These are phyloP conservation scores for Sebastes diploproa DNA, from an alignment of 2,797 vertebrate genomes.

Conservation along the genomic window DNA sequence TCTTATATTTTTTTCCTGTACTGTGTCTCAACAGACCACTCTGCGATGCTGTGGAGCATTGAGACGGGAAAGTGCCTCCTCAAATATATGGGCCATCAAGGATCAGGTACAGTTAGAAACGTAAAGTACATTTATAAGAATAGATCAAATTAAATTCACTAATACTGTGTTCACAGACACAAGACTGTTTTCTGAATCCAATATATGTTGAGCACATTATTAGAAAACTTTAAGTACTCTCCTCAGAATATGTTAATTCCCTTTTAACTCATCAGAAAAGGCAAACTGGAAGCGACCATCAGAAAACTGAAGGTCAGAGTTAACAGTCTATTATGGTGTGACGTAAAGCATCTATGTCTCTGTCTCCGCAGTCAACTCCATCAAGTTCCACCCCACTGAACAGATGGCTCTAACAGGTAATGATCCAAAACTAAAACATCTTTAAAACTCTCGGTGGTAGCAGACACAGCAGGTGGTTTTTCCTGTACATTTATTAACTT, in stretches of 20 bases:
- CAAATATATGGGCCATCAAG: conserved; percentile 94
- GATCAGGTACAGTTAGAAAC: conserved; percentile 86
- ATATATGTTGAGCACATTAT: neutral
- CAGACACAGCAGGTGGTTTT: no score
- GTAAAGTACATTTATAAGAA: no score
- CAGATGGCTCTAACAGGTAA: conserved; percentile 96
- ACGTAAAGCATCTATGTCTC: neutral
- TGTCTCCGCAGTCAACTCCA: conserved; percentile 93
- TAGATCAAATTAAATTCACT: neutral
- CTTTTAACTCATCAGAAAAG: neutral
- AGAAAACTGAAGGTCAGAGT: neutral
- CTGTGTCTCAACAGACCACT: conserved; percentile 86
- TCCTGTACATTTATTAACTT: fast-evolving
- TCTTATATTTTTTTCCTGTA: neutral
- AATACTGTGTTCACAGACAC: neutral
- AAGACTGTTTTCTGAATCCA: neutral
- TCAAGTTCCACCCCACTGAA: conserved; percentile 97
- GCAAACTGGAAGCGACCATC: neutral
- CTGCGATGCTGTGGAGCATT: conserved; percentile 97
- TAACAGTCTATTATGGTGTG: neutral
- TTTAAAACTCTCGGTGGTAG: neutral
- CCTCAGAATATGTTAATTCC: neutral
- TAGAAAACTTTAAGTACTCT: neutral
- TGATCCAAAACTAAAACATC: neutral
- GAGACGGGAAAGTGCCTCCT: conserved; percentile 96